Percentiles rank a stretch among this genome's conserved stretches.
Evolutionary conservation across 2,113 vertebrate genomes (phyloP).

Genomic region (Lagopus muta): DNA sequence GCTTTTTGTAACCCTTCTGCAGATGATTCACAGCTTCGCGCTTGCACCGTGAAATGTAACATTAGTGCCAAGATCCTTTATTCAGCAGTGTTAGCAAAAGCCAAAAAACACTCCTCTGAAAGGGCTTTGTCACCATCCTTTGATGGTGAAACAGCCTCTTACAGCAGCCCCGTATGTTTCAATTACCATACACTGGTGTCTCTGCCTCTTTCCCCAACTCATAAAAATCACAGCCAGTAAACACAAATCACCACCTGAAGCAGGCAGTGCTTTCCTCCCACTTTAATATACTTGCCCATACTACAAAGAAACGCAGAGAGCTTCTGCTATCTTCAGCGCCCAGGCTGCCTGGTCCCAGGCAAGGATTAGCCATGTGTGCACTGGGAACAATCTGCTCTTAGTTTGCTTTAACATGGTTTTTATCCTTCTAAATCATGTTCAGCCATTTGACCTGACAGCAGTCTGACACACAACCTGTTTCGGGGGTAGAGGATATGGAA

Average conservation of each 20-base stretch:
- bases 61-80: constrained; percentile 42
- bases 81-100: constrained; percentile 33
- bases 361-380: constrained; percentile 66
- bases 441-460: constrained; percentile 59
- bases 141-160: constrained; percentile 52
- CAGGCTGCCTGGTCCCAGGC: constrained; percentile 47
- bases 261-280: constrained; percentile 53
- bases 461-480: constrained; percentile 35
- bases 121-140: constrained; percentile 70
- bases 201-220: constrained; percentile 69
- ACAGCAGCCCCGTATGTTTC: constrained; percentile 58
- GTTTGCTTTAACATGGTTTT: constrained; percentile 67
- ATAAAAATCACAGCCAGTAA: constrained; percentile 82
- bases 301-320: constrained; percentile 59
- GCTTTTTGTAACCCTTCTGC: not conserved
- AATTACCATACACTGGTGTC: constrained; percentile 46
- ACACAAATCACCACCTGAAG: constrained; percentile 77
- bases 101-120: constrained; percentile 62
- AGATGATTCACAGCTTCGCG: constrained; percentile 57
- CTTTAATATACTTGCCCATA: constrained; percentile 63
- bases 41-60: constrained; percentile 56
- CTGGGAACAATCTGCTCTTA: constrained; percentile 72
- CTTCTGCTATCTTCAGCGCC: constrained; percentile 17
- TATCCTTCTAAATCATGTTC: constrained; percentile 66
- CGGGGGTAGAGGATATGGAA: not conserved